These are phyloP conservation scores for Pachymerium ferrugineum DNA, from an alignment of 2,888 invertebrate genomes.

Conservation along the genomic window DNA sequence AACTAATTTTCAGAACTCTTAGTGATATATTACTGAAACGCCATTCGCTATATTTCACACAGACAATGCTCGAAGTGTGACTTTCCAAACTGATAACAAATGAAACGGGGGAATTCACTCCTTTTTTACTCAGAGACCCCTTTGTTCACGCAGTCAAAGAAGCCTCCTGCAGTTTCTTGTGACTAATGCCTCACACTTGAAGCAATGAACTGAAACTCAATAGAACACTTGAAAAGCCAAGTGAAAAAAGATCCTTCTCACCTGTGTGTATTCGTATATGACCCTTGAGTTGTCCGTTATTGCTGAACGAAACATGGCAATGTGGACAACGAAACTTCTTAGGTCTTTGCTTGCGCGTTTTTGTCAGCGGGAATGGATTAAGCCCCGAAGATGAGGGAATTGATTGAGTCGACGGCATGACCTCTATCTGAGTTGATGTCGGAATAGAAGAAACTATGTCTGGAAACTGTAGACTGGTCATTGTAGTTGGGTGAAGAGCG, in stretches of 20 bases:
- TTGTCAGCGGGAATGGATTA: conserved; percentile 39
- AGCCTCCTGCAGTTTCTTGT: background rate
- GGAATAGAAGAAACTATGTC: background rate
- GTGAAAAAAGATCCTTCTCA: too few relatives aligned
- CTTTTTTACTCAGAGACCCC: conserved; percentile 14
- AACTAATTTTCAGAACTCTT: background rate
- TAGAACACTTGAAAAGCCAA: conserved; percentile 11
- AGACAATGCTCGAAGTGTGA: background rate
- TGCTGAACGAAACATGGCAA: conserved; percentile 86
- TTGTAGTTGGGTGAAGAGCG: background rate
- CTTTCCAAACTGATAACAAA: background rate
- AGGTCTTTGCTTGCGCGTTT: conserved; percentile 46
- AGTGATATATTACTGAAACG: too few relatives aligned
- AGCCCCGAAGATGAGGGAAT: background rate
- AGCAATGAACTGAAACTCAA: background rate
- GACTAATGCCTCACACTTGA: conserved; percentile 21
- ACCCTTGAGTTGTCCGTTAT: conserved; percentile 85
- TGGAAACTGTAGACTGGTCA: background rate
- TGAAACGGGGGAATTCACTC: background rate
- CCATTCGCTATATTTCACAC: background rate
- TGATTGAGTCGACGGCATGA: background rate
- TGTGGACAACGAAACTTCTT: conserved; percentile 56
- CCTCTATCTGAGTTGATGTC: background rate
- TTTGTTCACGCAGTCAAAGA: conserved; percentile 14
- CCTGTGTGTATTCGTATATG: conserved; percentile 88